These are phyloP conservation scores for Pundamilia nyererei DNA, from an alignment of 2,113 vertebrate species.

Conservation along the genomic window DNA sequence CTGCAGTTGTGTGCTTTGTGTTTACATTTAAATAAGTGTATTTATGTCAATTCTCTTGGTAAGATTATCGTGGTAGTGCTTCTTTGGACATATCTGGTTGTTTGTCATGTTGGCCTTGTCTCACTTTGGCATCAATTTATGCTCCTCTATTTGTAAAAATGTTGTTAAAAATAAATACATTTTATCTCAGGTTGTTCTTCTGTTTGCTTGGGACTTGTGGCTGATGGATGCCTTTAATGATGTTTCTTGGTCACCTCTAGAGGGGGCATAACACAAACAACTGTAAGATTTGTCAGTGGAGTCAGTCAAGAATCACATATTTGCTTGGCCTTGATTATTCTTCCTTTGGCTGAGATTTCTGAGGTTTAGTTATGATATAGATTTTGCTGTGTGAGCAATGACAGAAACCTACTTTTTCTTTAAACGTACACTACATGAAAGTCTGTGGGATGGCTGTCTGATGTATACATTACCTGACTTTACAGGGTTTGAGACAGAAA, in stretches of 20 bases:
- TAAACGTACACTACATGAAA: background rate
- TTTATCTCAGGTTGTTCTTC: background rate
- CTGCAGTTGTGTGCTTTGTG: background rate
- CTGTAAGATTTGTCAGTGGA: background rate
- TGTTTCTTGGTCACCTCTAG: background rate
- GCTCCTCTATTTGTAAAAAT: background rate
- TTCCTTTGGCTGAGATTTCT: background rate
- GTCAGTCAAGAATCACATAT: background rate
- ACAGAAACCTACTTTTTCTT: background rate
- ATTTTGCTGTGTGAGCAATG: background rate
- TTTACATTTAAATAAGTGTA: background rate
- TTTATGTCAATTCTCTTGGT: accelerated
- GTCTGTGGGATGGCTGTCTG: background rate
- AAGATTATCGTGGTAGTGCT: background rate
- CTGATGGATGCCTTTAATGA: background rate
- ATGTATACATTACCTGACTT: background rate
- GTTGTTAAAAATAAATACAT: background rate
- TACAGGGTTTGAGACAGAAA: background rate
- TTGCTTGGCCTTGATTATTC: background rate
- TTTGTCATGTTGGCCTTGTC: accelerated
- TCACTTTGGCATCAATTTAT: background rate
- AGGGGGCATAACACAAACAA: background rate
- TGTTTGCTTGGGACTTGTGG: background rate
- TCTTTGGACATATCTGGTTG: accelerated
- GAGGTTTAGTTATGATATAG: background rate